Base-by-base conservation (phyloP, 2,113 vertebrate genomes). In the Hemicordylus capensis region DNA sequence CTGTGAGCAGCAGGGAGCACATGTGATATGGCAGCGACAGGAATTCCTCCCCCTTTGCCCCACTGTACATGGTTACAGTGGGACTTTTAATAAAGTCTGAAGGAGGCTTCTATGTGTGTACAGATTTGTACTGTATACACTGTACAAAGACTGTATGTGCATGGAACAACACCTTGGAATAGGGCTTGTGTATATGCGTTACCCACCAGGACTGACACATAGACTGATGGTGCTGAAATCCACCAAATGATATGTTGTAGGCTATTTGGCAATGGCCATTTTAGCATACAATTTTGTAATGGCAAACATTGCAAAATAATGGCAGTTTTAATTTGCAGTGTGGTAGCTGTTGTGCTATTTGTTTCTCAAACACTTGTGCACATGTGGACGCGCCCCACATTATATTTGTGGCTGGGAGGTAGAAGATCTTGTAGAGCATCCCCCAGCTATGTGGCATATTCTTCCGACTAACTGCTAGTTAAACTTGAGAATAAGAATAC, bases 381-480 rank as follows among this genome's bases (percentile, higher is more conserved):
- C 28, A 56, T 72, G 37, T 42, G 39, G 37, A 72, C 67, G 72
- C 42, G 19, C 11, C 8, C 51, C 72, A 1, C 24, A n/a, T 1
- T 8, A 1, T 61, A 26, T 0, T 79, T 92, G 85, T 85, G 64
- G 2, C 34, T 14, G 1, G 1, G 75, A 6, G 6, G 22, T 44
- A 11, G 44, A 86, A 88, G 48, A 0, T 74, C 14, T 81, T 10
- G 85, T 15, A 39, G 8, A 67, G 73, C 31, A 75, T 14, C 31
- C 73, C 24, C 42, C 48, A 39, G 2, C 0, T 0, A 56, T 73
- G 19, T 64, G 15, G 31, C 58, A 22, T 4, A 51, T 80, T 42
- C 26, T 84, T 91, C 10, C 73, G 80, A 63, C 2, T 28, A 91
- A 6, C 22, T 85, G 51, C 61, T 46, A 66, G 14, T 34, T 88